These are phyloP conservation scores for Phaenicophaeus curvirostris DNA, from an alignment of 2,797 vertebrate species.

Conservation along the genomic window DNA sequence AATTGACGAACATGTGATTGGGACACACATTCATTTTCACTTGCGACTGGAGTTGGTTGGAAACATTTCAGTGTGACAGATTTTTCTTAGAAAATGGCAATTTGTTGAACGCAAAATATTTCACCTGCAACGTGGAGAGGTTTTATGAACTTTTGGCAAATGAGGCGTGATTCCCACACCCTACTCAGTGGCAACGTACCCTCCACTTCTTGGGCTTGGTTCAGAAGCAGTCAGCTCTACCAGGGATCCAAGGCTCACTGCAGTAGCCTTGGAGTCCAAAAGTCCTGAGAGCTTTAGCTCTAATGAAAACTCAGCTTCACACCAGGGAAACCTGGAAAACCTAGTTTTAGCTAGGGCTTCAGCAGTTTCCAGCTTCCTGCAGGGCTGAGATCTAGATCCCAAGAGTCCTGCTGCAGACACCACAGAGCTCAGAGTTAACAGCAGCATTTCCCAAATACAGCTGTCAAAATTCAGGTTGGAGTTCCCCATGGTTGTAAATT, in stretches of 20 bases:
- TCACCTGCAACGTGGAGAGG: slow-evolving; percentile 39
- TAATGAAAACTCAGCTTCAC: neutral
- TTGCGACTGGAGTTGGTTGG: slow-evolving; percentile 18
- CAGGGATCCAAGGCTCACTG: neutral
- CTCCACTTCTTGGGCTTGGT: neutral
- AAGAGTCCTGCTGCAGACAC: neutral
- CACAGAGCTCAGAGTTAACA: neutral
- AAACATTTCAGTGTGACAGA: slow-evolving; percentile 48
- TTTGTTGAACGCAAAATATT: slow-evolving; percentile 52
- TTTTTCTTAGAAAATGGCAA: slow-evolving; percentile 35
- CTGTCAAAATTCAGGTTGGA: neutral
- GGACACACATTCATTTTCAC: neutral
- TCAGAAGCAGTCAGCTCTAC: neutral
- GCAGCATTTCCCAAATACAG: neutral
- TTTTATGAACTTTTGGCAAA: slow-evolving; percentile 37
- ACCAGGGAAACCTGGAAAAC: neutral
- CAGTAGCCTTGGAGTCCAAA: neutral
- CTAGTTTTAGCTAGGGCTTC: neutral
- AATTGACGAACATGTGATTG: slow-evolving; percentile 48
- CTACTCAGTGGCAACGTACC: neutral
- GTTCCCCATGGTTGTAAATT: neutral
- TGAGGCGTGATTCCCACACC: neutral
- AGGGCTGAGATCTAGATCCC: neutral
- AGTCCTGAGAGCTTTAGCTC: neutral
- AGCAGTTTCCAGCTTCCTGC: neutral